Evolutionary conservation across 2,113 vertebrate genomes (phyloP).

Genomic region (Ciconia maguari): DNA sequence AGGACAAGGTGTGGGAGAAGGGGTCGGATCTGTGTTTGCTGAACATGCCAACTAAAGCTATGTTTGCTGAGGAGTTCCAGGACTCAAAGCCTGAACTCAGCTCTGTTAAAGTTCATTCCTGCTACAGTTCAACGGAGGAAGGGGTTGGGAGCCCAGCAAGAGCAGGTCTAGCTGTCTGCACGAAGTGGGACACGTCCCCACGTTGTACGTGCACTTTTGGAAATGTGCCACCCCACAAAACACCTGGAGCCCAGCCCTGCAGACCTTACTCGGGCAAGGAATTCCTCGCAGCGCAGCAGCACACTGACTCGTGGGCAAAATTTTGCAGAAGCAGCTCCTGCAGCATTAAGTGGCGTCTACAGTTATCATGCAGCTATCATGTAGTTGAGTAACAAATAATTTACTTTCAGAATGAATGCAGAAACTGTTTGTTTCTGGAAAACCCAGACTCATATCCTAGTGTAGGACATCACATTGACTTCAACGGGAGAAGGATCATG

Average conservation of each 20-base stretch:
- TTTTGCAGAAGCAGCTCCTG: neutral
- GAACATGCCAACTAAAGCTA: neutral
- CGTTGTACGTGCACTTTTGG: neutral
- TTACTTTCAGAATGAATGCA: neutral
- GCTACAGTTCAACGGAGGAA: neutral
- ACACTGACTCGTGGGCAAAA: neutral
- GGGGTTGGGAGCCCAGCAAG: neutral
- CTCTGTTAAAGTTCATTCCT: neutral
- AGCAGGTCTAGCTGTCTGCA: neutral
- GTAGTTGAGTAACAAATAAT: neutral
- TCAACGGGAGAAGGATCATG: neutral
- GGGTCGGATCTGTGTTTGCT: neutral
- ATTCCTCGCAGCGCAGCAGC: neutral
- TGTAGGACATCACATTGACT: neutral
- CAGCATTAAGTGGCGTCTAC: neutral
- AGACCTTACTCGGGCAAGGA: neutral
- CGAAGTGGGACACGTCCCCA: neutral
- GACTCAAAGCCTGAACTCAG: neutral
- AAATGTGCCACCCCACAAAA: neutral
- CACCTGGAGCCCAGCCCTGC: neutral
- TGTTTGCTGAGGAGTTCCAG: neutral
- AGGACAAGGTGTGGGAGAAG: slow-evolving; percentile 3
- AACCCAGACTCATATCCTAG: neutral
- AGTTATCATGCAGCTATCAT: neutral
- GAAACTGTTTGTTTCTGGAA: neutral